Base-by-base conservation (phyloP, 2,113 vertebrate species). In the Catharus fuscescens region DNA sequence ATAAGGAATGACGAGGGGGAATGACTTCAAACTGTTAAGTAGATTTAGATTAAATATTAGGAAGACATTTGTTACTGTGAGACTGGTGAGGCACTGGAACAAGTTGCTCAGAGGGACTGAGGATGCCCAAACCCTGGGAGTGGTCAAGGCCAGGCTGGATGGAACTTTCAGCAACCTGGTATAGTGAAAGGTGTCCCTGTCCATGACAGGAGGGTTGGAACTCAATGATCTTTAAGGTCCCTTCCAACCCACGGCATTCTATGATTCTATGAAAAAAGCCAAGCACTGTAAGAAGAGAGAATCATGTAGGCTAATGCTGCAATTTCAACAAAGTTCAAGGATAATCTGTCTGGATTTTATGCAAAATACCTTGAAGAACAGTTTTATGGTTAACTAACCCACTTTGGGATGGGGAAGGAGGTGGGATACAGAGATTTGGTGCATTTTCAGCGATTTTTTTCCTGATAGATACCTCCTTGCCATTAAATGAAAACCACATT, bases 101-200 rank as follows among this genome's bases (percentile, higher is more conserved):
- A 67, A 25, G 17, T 2, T 67, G 38, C n/a, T 4, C 38, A 76
- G 38, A 61, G 20, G 3, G 2, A 4, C 0, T 26, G n/a, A 15
- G 20, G 54, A 54, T 67, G n/a, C 14, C 12, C 12, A 32, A 52
- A 5, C 28, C 17, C 54, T 26, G 19, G 38, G 3, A 45, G 24
- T 17, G 25, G 10, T 10, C 61, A 67, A 38, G 17, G 38, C 16
- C 47, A 54, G 54, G 38, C 2, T 89, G 61, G 29, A 40, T 31
- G 24, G 31, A 25, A 8, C 14, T 47, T 3, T 45, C 28, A 73
- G 38, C 18, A 52, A 29, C 7, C 23, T 45, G 32, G 1, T 29
- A 32, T 38, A 20, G 19, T 25, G 32, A 14, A 32, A 81, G 28
- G 32, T 7, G 2, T 52, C 32, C 38, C 36, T 52, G 26, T 5